Base-by-base conservation (phyloP, 2,797 vertebrate species). In the Pachyuromys duprasi region DNA sequence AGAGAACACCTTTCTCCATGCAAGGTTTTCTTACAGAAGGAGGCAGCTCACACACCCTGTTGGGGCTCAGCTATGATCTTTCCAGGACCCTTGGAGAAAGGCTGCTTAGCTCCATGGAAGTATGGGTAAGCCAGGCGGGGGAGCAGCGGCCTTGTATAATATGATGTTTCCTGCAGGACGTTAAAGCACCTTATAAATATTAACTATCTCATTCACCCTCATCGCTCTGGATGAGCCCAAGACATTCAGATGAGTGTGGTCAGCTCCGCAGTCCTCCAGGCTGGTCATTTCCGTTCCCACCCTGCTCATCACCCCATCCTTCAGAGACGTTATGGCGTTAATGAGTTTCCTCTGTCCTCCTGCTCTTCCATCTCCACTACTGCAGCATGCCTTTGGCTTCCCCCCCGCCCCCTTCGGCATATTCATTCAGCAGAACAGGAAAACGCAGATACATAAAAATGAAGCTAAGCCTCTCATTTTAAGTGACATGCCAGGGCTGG, bases 41-140 rank as follows among this genome's bases (percentile, higher is more conserved):
- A 57, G 63, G 20, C 28, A 63, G 36, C 14, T 53, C 4, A 5
- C n/a, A 22, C 3, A 13, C 22, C 3, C 14, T 1, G 15, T 8
- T 0, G 1, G 74, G 80, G 60, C 20, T 13, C 28, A 15, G 67
- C 4, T 67, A 14, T 45, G 62, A 8, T 76, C 57, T 63, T 79
- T 15, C 42, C 0, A 28, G 15, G 36, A n/a, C 28, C 3, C 5
- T 4, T 18, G 1, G 65, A 18, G 15, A 22, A 75, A 78, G 49
- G 42, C 8, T 31, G 15, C 53, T 42, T 1, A 8, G n/a, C 11
- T 3, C 63, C 36, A 42, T 2, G 28, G 81, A n/a, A 0, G 0
- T 0, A 0, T 45, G 57, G 8, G 36, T 5, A 33, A 26, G 22
- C 24, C 49, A n/a, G 42, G 22, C n/a, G 0, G 7, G 0, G 78